Conservation (phyloP, 1,140 invertebrate genomes). For the Cotesia glomerata region DNA sequence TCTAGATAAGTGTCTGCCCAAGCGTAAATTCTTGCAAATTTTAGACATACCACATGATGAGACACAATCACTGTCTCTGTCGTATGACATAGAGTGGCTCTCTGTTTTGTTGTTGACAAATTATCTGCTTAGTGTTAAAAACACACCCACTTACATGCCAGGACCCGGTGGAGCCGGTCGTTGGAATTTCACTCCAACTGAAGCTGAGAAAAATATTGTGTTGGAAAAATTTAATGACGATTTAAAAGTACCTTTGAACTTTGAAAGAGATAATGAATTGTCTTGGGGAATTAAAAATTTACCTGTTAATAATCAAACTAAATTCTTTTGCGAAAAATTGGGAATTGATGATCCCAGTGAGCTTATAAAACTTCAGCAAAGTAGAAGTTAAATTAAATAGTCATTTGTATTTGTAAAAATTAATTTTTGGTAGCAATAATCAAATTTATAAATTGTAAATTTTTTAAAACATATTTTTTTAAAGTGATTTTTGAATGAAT, state of each 20-base stretch:
- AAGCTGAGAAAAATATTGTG: conserved; percentile 75
- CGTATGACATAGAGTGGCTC: conserved; percentile 95
- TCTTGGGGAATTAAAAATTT: too few species aligned
- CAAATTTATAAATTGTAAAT: too few species aligned
- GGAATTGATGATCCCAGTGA: conserved; percentile 78
- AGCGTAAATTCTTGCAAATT: conserved; percentile 85
- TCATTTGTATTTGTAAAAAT: too few species aligned
- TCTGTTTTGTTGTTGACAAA: conserved; percentile 86
- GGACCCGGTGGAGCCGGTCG: conserved; percentile 73
- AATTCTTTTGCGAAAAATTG: conserved; percentile 79
- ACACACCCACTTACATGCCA: conserved; percentile 77
- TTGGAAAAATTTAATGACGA: conserved; percentile 70
- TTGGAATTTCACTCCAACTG: conserved; percentile 77
- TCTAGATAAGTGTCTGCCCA: conserved; percentile 94
- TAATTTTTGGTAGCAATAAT: too few species aligned
- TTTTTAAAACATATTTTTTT: too few species aligned
- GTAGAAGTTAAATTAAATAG: too few species aligned
- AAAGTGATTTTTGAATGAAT: too few species aligned
- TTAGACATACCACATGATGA: conserved; percentile 66
- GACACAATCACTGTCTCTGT: conserved; percentile 68
- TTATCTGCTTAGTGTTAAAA: conserved; percentile 81
- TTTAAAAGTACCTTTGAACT: conserved; percentile 78
- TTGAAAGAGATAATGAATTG: conserved; percentile 64
- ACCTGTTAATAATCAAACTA: conserved; percentile 61
- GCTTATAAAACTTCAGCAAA: conserved; percentile 47